Percentiles rank a stretch among this genome's conserved stretches.
Conservation (phyloP, 2,888 invertebrate species). For the Acheta domesticus region DNA sequence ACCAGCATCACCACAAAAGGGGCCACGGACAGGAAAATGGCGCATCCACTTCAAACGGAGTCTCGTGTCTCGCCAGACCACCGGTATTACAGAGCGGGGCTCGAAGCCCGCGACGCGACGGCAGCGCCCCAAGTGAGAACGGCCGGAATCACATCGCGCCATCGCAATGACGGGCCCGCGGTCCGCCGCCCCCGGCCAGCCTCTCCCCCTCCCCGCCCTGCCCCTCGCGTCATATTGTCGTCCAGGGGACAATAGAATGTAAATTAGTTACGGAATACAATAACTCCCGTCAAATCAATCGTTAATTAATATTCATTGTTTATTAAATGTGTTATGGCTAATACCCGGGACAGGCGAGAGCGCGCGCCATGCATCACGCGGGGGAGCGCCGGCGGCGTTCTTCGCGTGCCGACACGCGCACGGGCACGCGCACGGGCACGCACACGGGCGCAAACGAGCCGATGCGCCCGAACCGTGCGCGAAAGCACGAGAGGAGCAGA, state of each 20-base stretch:
- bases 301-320: constrained; percentile 18
- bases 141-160: background rate
- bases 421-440: too few species aligned
- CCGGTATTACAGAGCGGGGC: too few species aligned
- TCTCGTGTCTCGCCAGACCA: too few species aligned
- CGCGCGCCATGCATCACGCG: background rate
- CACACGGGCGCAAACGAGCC: too few species aligned
- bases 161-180: background rate
- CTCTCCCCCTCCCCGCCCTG: background rate
- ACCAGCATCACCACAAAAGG: too few species aligned
- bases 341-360: background rate
- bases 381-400: background rate
- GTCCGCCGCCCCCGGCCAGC: background rate
- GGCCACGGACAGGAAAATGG: too few species aligned
- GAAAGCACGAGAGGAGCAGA: too few species aligned
- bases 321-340: constrained; percentile 18
- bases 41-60: too few species aligned
- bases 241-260: constrained; percentile 18
- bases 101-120: background rate
- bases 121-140: background rate
- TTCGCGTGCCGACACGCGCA: too few species aligned
- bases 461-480: too few species aligned
- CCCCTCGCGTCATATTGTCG: constrained; percentile 9
- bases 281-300: constrained; percentile 9
- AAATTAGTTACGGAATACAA: constrained; percentile 10